Evolutionary conservation across 1,140 invertebrate species (phyloP).

Genomic region (Argopecten irradians): DNA sequence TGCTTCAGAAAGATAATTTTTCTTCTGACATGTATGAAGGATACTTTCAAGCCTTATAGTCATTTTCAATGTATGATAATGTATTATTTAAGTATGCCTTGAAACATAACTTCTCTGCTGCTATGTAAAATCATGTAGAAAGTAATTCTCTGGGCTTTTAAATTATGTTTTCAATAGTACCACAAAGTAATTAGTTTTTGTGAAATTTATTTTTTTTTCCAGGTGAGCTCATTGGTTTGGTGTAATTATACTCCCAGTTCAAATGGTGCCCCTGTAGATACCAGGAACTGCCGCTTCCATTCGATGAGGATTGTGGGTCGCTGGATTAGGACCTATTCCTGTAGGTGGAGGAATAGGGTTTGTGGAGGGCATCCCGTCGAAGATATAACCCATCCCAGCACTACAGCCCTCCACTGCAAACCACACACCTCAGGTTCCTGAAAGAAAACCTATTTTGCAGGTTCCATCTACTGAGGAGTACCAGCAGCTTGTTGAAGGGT

Average conservation of each 20-base stretch:
- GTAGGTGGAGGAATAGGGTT: too few relatives aligned
- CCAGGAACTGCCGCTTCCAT: not conserved
- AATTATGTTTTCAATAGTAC: too few relatives aligned
- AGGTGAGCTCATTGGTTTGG: slow-evolving; percentile 53
- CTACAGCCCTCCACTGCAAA: not conserved
- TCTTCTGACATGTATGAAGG: too few relatives aligned
- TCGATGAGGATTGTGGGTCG: slow-evolving; percentile 2
- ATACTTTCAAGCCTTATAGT: too few relatives aligned
- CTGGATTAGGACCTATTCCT: too few relatives aligned
- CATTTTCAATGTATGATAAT: too few relatives aligned
- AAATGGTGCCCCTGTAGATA: slow-evolving; percentile 5
- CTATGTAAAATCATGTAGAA: too few relatives aligned
- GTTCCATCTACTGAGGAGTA: slow-evolving; percentile 41
- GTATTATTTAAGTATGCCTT: too few relatives aligned
- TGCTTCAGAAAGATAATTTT: too few relatives aligned
- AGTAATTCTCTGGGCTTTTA: too few relatives aligned
- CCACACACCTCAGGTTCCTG: not conserved
- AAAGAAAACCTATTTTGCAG: slow-evolving; percentile 36
- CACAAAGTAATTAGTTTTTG: not conserved
- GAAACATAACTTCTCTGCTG: too few relatives aligned
- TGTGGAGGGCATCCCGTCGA: not conserved
- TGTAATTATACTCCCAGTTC: slow-evolving; percentile 53
- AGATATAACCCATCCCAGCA: not conserved
- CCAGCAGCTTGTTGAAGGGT: slow-evolving; percentile 13
- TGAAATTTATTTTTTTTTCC: slow-evolving; percentile 39